Base-by-base conservation (phyloP, 2,797 vertebrate genomes). In the Antennarius maculatus region DNA sequence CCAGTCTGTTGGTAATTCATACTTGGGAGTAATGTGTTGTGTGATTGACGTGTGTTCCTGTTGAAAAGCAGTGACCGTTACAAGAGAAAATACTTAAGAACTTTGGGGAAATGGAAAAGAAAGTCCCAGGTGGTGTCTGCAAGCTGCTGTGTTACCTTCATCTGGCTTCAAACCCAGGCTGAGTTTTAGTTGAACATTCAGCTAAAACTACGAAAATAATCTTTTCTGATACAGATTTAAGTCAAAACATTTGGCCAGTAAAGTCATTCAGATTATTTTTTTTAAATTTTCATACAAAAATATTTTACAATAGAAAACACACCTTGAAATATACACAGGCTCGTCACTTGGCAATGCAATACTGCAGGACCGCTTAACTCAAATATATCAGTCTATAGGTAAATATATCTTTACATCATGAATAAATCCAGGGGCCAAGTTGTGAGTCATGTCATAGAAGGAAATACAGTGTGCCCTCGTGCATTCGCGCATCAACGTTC, bases 221-320 rank as follows among this genome's bases (percentile, higher is more conserved):
- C 49, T 12, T 9, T 17, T 34, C 23, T 18, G 12, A 29, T 31
- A 12, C 51, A 53, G 45, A 68, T 18, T 8, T 39, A 29, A 13
- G 58, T 46, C n/a, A 82, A 46, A 52, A 69, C 61, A 49, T 28
- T 43, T 12, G 46, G 17, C 14, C 45, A 29, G 3, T 31, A 37
- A 31, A 57, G 66, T 86, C 69, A 65, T 69, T 83, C 68, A 50
- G 66, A 67, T 74, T 43, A 52, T 16, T 54, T 31, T 86, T 71
- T 86, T 92, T 62, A 92, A 77, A 85, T 85, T 85, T 95, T 96
- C 78, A 80, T 94, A 94, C 77, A 93, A 94, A 94, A 94, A 94
- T 94, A 94, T 89, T 90, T 92, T 86, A 92, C 86, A 89, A 89
- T 90, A 93, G 67, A 94, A 94, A 94, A 93, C 83, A 92, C 85